Evolutionary conservation across 2,113 vertebrate genomes (phyloP), one percentile per base, ranked within the genome.

Genomic region (Ophthalmolycus amberensis): DNA sequence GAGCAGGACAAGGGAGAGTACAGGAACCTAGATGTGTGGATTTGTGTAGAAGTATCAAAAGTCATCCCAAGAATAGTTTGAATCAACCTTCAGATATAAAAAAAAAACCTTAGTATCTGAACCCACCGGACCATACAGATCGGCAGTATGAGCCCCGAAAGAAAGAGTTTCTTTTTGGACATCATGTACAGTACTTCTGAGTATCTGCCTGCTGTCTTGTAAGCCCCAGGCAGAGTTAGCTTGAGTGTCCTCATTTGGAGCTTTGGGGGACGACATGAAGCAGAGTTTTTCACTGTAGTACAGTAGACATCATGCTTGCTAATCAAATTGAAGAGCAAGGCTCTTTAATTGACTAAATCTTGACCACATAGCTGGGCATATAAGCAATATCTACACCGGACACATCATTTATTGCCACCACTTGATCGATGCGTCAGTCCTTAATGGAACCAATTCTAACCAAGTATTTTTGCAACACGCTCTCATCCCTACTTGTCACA

Each of bases 181-280:
- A 73, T 22, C 32, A 3, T 64, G 79, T 74, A 63, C 60, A 42
- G 63, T 56, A 40, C 68, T 58, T 42, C 32, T 67, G 37, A 58
- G 72, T 59, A 34, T 78, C 68, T 27, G 60, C 52, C 66, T 63
- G 72, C 42, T 75, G 60, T 69, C 62, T 72, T 63, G 34, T 72
- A 29, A 72, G 76, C 76, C 65, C 29, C 32, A 1, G 79, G 40
- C 70, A 60, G 4, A 54, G 15, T 63, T 29, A 71, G 70, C 65
- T 62, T 48, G 38, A 70, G n/a, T 48, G 66, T 83, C 71, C 67
- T 80, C 66, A 76, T 78, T 74, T 77, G 29, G 44, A 71, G 44
- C 62, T 67, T 38, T 68, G 54, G 25, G 42, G 52, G 67, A 40
- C 8, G 52, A 20, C 8, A 52, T 71, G 67, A 40, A 48, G 32